Percentiles rank a stretch among this genome's conserved stretches.
Evolutionary conservation across 2,888 invertebrate genomes (phyloP).

Genomic region (Drosophila nr. perissopoda): DNA sequence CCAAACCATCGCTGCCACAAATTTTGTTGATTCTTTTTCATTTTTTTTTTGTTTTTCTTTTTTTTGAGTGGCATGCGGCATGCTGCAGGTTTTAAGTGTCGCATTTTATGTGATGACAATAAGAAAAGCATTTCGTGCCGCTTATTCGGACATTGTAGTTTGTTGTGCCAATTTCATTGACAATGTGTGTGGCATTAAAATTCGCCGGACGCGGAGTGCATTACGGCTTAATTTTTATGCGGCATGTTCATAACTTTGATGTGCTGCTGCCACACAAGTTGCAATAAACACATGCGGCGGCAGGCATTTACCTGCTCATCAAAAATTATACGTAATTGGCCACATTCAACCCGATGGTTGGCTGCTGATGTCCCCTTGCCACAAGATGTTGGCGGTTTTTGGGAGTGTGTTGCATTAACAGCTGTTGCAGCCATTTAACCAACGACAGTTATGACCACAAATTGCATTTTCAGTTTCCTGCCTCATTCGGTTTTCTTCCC

Average conservation of each 20-base stretch:
- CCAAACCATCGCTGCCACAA: slow-evolving; percentile 58
- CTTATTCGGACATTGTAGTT: slow-evolving; percentile 63
- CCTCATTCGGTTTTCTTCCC: background rate
- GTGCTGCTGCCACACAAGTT: slow-evolving; percentile 50
- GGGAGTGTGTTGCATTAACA: slow-evolving; percentile 29
- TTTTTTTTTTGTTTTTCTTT: background rate
- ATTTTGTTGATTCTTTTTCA: slow-evolving; percentile 6
- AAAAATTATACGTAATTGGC: slow-evolving; percentile 8
- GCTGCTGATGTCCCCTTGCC: background rate
- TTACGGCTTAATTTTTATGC: slow-evolving; percentile 77
- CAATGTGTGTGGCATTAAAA: slow-evolving; percentile 45
- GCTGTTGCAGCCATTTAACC: slow-evolving; percentile 41
- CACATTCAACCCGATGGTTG: background rate
- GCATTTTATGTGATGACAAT: slow-evolving; percentile 49
- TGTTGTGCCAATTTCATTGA: slow-evolving; percentile 32
- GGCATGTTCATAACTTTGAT: slow-evolving; percentile 66
- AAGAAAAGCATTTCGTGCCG: slow-evolving; percentile 14
- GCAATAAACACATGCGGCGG: slow-evolving; percentile 44
- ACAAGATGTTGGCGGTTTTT: slow-evolving; percentile 31
- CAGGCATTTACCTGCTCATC: slow-evolving; percentile 32
- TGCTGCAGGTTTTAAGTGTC: slow-evolving; percentile 42
- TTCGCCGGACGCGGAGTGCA: slow-evolving; percentile 48
- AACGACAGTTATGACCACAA: slow-evolving; percentile 30
- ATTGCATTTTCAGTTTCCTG: slow-evolving; percentile 40
- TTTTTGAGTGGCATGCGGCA: background rate